Base-by-base conservation (phyloP, 2,113 vertebrate genomes). In the Myiopsitta monachus region DNA sequence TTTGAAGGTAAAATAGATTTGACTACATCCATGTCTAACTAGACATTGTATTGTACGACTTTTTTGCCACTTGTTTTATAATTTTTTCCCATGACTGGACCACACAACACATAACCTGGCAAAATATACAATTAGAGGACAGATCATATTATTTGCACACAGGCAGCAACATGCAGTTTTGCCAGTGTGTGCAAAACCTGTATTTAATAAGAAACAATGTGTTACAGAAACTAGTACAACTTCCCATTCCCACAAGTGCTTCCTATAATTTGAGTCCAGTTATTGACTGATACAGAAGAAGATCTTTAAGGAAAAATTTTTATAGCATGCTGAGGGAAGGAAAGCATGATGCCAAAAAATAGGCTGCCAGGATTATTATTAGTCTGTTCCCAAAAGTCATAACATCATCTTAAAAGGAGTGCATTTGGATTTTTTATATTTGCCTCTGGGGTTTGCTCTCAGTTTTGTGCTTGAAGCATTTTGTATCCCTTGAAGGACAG, bases 391-490 rank as follows among this genome's bases (percentile, higher is more conserved):
- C 27, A 19, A 4, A 87, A 81, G 72, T 46, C 12, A 22, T 78
- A 36, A 30, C 1, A 23, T 72, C 9, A 59, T 79, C 13, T 76
- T 88, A n/a, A 75, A 73, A 87, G 43, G 3, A 47, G 3, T 31
- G 11, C 8, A 38, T 79, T 73, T 88, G 12, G 3, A 23, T 11
- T 54, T 41, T 75, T 16, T 6, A 15, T 47, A 62, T 94, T 90
- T 88, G 5, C 15, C 6, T 80, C 41, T 77, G 6, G 0, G 9
- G 33, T 44, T n/a, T 61, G 2, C 33, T n/a, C n/a, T n/a, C n/a
- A n/a, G 7, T 77, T 62, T 81, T 54, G 9, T 70, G 17, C 31
- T 83, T 78, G 47, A 89, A 78, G 5, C 24, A 24, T 73, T 92
- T 79, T 39, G 4, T 55, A 27, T 30, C 31, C 64, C 6, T 23